phyloP scores from a whole-genome alignment of 2,888 invertebrate genomes.

The Cosmia trapezina region DNA sequence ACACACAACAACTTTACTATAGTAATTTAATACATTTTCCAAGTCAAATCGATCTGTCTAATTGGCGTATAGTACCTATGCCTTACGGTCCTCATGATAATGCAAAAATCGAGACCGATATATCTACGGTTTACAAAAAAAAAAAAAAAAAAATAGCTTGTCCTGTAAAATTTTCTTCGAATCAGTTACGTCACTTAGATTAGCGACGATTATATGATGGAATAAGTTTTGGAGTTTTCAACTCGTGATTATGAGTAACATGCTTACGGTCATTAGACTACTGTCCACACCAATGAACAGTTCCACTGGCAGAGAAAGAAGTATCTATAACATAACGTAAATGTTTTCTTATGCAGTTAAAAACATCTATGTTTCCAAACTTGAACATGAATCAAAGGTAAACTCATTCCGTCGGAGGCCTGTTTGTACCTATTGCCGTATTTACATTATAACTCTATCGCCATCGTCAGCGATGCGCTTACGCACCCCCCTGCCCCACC shows the following conservation, averaged over 20 bases:
- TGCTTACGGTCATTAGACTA: background rate
- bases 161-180: too few relatives aligned
- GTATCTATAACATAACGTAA: background rate
- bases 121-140: too few relatives aligned
- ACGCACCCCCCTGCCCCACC: slow-evolving; percentile 80
- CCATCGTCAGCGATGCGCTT: slow-evolving; percentile 80
- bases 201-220: too few relatives aligned
- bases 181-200: too few relatives aligned
- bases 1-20: too few relatives aligned
- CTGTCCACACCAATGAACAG: background rate
- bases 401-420: slow-evolving; percentile 45
- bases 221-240: background rate
- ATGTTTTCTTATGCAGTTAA: slow-evolving; percentile 37
- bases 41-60: too few relatives aligned
- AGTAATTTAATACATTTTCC: too few relatives aligned
- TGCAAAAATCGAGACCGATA: too few relatives aligned
- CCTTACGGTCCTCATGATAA: too few relatives aligned
- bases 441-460: slow-evolving; percentile 68
- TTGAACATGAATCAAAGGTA: slow-evolving; percentile 60
- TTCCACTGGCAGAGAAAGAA: background rate
- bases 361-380: slow-evolving; percentile 51
- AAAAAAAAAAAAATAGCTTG: too few relatives aligned
- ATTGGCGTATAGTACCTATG: too few relatives aligned
- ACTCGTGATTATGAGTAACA: background rate
- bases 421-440: slow-evolving; percentile 68